Base-by-base conservation (phyloP, 1,140 invertebrate species). In the Antheraea pernyi region DNA sequence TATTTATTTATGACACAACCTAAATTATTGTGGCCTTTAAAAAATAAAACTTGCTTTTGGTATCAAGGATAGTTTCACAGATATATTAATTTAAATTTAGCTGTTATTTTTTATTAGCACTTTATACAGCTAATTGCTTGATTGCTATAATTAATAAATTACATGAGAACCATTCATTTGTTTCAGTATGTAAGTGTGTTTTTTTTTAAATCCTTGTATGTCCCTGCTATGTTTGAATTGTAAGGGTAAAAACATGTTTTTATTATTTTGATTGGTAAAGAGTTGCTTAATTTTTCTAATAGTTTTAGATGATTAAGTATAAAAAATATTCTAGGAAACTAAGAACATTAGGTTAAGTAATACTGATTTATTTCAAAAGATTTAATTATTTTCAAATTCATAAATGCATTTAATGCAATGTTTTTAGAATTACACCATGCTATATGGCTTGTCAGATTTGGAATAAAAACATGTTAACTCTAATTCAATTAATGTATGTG, bases 11-110 rank as follows among this genome's bases (percentile, higher is more conserved):
- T 87, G 82, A 85, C 76, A 81, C 84, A 85, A 88, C 82, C 81
- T 89, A 92, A 92, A 88, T 91, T 86, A 82, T 89, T 86, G 85
- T 87, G 84, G 85, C 83, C 84, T 86, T 86, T 85, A 74, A 81
- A 83, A 78, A 81, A 77, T 85, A 82, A 87, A 87, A 84, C 77
- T 88, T 91, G 89, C 83, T 93, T 89, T 82, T 89, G 76, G 76
- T 86, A 83, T 83, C 85, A 87, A 83, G 84, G 78, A 80, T 89
- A 88, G 83, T 78, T 82, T 81, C 84, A 83, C 78, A 76, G 64
- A 74, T 75, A 67, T 84, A 89, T 94, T 94, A 93, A 81, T 88
- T 92, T 85, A 79, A 82, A 16, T 13, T 53, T 10, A 53, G 13
- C 46, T 1, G 22, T 30, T 42, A 4, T 42, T 42, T 16, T 53